Evolutionary conservation across 1,140 invertebrate species (phyloP), one percentile per base, ranked within the genome.

Genomic region (Drosophila kikkawai): DNA sequence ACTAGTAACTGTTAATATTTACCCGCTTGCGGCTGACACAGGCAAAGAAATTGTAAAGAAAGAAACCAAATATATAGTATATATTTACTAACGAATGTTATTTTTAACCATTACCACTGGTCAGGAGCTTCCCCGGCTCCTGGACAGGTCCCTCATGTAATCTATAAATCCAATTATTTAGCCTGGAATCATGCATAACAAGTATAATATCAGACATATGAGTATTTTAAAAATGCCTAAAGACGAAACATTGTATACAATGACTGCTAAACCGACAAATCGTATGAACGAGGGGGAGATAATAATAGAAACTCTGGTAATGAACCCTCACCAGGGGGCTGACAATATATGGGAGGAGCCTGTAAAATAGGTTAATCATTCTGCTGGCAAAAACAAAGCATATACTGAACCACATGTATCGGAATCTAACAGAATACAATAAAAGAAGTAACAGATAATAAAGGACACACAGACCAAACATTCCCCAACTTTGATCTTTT

Each of bases 381-480:
- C 48, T 68, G 67, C 70, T 82, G 42, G 75, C 58, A 32, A 41
- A 26, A 47, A 45, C 34, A 63, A 75, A 47, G 36, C 19, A 77
- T 48, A 78, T 59, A 68, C 71, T 73, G 58, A 75, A 63, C 58
- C 48, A 76, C 50, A 69, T 78, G 75, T 78, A 78, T 78, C 57
- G 75, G 45, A 73, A 77, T 34, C 75, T 61, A 78, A 78, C 74
- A 69, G 79, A 60, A 88, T 64, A 75, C 71, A 74, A 76, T 75
- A 75, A 79, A 76, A 64, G 60, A 88, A 80, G 53, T 75, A 80
- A 85, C 76, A 74, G 82, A 79, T 85, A 90, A 90, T 90, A 90
- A 90, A 90, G 85, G 81, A 90, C 85, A 91, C 83, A 88, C 86
- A 90, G 85, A 90, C 86, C 85, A 90, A 85, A 88, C 69, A 59